These are phyloP conservation scores for Puma concolor DNA, from an alignment of 2,113 vertebrate genomes.

Conservation along the genomic window DNA sequence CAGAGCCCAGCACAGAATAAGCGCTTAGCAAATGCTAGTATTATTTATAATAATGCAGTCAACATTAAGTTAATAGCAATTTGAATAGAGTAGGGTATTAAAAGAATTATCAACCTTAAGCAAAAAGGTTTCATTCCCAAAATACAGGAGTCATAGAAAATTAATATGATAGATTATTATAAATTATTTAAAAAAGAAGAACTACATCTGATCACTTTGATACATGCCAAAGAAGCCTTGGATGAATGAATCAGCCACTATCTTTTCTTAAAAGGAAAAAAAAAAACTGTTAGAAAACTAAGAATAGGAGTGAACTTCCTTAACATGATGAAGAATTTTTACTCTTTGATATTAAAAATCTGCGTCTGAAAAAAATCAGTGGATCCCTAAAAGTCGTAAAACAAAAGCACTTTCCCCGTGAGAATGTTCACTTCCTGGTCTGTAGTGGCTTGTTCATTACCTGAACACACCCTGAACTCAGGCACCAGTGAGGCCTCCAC, in stretches of 20 bases:
- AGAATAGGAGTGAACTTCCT: not conserved
- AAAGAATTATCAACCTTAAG: not conserved
- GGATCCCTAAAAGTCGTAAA: not conserved
- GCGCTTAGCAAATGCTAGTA: not conserved
- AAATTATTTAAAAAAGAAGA: constrained; percentile 22
- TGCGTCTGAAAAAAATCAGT: constrained; percentile 8
- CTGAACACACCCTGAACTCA: not conserved
- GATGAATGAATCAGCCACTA: not conserved
- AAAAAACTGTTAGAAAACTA: not conserved
- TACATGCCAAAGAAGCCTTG: not conserved
- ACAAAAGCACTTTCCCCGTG: not conserved
- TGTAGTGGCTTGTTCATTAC: not conserved
- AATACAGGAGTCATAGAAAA: not conserved
- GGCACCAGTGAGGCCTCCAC: not conserved
- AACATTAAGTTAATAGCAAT: not conserved
- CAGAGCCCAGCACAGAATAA: not conserved
- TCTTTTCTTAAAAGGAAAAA: not conserved
- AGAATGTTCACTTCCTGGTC: not conserved
- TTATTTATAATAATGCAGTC: not conserved
- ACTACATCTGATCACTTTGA: not conserved
- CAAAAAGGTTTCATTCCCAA: constrained; percentile 31
- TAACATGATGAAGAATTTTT: not conserved
- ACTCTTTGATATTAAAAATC: constrained; percentile 9
- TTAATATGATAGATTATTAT: not conserved
- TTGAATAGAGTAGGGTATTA: not conserved